Evolutionary conservation across 30 jellyfish, hydroid and myxozoan species (phyloP).

Genomic region (Mastigias papua): DNA sequence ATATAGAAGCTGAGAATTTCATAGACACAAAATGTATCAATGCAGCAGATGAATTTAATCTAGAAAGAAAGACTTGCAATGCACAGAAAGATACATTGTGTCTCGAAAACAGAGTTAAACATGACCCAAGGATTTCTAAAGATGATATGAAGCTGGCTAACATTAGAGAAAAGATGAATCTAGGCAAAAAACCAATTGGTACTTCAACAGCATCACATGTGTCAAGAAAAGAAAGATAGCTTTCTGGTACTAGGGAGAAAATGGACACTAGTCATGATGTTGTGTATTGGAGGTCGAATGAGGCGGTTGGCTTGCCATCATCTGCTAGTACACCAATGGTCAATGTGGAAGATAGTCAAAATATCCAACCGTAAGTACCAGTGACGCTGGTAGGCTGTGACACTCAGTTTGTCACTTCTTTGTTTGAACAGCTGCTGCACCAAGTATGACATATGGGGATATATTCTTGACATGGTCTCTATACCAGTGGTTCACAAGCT

Average conservation of each 20-base stretch:
- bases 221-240: not conserved
- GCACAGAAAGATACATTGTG: not conserved
- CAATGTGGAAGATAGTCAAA: not conserved
- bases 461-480: no score
- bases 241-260: not conserved
- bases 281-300: constrained; percentile 30
- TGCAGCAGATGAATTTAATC: not conserved
- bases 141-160: not conserved
- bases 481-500: no score
- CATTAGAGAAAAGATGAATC: not conserved
- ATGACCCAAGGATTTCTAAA: not conserved
- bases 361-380: not conserved
- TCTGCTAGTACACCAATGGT: constrained; percentile 62
- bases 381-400: not conserved
- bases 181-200: not conserved
- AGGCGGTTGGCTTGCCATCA: constrained; percentile 38
- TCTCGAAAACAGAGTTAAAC: not conserved
- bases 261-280: constrained; percentile 23
- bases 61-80: not conserved
- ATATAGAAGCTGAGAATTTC: not conserved
- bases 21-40: not conserved
- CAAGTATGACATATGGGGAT: no score
- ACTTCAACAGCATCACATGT: not conserved
- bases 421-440: no score
- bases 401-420: no score